Percentiles rank a stretch among this genome's conserved stretches.
Conservation (phyloP, 2,113 vertebrate species). For the Microcebus murinus region DNA sequence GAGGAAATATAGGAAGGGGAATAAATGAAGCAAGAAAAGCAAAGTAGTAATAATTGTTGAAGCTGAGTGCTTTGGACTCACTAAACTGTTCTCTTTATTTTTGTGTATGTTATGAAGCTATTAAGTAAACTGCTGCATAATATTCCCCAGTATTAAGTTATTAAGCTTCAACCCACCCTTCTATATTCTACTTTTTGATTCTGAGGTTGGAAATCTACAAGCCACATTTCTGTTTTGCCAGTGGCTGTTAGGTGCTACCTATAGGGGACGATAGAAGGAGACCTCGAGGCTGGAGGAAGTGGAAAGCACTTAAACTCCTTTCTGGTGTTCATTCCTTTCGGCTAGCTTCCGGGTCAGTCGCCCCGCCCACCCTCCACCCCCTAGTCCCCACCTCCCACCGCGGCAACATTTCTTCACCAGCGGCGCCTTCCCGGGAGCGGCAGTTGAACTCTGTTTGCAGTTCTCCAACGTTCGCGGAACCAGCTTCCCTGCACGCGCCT, state of each 20-base stretch:
- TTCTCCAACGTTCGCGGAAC: not conserved
- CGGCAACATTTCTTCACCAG: not conserved
- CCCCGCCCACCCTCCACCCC: not conserved
- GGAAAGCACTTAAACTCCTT: not conserved
- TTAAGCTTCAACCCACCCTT: not conserved
- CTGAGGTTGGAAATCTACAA: not conserved
- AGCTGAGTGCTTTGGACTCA: not conserved
- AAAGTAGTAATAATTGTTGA: not conserved
- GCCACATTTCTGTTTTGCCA: not conserved
- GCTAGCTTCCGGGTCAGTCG: not conserved
- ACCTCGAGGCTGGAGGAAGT: not conserved
- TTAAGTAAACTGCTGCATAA: not conserved
- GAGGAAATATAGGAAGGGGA: not conserved
- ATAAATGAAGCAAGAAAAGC: slow-evolving; percentile 20
- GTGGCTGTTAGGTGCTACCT: not conserved
- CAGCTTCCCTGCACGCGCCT: not conserved
- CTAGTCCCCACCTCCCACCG: too few relatives aligned
- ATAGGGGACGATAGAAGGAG: not conserved
- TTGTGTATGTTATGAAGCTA: not conserved
- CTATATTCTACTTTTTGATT: not conserved
- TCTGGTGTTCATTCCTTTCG: not conserved
- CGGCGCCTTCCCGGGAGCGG: not conserved
- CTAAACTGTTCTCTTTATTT: not conserved
- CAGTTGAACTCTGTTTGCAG: not conserved
- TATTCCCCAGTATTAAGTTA: not conserved